Percentiles rank a stretch among this genome's conserved stretches.
These are phyloP conservation scores for Yponomeuta evonymella DNA, from an alignment of 2,888 invertebrate species.

Conservation along the genomic window DNA sequence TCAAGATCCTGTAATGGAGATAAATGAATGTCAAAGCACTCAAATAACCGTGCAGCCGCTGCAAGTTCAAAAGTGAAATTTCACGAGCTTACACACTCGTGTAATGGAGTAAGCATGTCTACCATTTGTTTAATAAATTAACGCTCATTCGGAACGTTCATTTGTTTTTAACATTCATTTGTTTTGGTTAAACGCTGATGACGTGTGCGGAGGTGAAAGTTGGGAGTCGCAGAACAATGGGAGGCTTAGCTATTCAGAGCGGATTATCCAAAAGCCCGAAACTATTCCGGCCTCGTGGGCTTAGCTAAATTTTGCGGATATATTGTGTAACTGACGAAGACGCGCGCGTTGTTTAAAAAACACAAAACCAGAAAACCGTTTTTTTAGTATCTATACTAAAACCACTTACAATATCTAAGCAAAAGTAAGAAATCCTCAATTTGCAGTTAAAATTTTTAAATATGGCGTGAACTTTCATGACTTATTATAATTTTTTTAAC, in stretches of 20 bases:
- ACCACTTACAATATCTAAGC: no score
- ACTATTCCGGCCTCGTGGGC: background rate
- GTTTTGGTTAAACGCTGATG: conserved; percentile 1
- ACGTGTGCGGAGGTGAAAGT: background rate
- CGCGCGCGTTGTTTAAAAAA: no score
- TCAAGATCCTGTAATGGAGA: conserved; percentile 64
- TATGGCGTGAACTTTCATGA: no score
- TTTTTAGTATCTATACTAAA: no score
- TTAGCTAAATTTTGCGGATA: background rate
- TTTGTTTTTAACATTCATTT: conserved; percentile 6
- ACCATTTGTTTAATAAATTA: conserved; percentile 65
- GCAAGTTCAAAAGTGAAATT: conserved; percentile 56
- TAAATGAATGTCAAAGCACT: conserved; percentile 71
- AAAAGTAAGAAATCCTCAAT: no score
- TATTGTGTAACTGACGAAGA: background rate
- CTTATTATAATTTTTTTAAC: no score
- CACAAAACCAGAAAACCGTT: no score
- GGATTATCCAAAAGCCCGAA: background rate
- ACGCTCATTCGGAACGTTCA: conserved; percentile 36
- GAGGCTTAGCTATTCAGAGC: background rate
- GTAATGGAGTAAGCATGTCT: conserved; percentile 71
- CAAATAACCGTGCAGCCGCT: conserved; percentile 43
- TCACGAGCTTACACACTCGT: conserved; percentile 45
- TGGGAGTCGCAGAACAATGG: background rate
- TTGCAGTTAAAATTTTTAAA: no score